Percentiles rank a stretch among this genome's conserved stretches.
phyloP scores from a whole-genome alignment of 1,140 invertebrate species.

The Drosophila persimilis region DNA sequence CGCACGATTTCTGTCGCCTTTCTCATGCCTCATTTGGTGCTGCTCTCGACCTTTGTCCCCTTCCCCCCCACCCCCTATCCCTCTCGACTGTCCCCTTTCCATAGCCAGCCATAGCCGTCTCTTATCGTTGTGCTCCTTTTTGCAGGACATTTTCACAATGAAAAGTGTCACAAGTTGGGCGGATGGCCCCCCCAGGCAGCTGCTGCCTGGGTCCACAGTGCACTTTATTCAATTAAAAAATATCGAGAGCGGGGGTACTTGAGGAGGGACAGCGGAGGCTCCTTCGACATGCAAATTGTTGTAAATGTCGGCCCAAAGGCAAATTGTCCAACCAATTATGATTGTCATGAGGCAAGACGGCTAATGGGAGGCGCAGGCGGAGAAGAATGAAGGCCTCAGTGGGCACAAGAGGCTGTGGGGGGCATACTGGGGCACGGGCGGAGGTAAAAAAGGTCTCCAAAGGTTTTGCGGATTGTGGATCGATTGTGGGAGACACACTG shows the following conservation, averaged over 20 bases:
- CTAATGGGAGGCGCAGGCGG: not conserved
- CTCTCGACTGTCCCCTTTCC: too few relatives aligned
- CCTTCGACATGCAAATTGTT: constrained; percentile 51
- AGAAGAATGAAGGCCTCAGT: not conserved
- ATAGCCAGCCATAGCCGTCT: too few relatives aligned
- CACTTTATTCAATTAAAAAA: constrained; percentile 79
- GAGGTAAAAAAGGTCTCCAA: constrained; percentile 17
- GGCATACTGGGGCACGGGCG: not conserved
- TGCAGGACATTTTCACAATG: constrained; percentile 59
- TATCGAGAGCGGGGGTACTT: constrained; percentile 32
- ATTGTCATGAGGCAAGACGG: constrained; percentile 19
- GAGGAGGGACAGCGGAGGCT: constrained; percentile 4
- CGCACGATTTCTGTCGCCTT: constrained; percentile 30
- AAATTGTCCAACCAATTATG: constrained; percentile 76
- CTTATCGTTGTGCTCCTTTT: constrained; percentile 22
- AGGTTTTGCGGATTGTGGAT: constrained; percentile 55
- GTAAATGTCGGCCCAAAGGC: constrained; percentile 69
- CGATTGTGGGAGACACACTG: constrained; percentile 36
- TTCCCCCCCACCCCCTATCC: too few relatives aligned
- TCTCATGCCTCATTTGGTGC: constrained; percentile 32
- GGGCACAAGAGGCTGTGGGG: not conserved
- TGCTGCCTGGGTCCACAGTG: constrained; percentile 55
- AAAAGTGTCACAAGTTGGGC: constrained; percentile 74
- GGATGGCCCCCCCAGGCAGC: constrained; percentile 8
- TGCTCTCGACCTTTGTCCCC: too few relatives aligned